Evolutionary conservation across 2,888 invertebrate genomes (phyloP).

Genomic region (Agrypnus murinus): DNA sequence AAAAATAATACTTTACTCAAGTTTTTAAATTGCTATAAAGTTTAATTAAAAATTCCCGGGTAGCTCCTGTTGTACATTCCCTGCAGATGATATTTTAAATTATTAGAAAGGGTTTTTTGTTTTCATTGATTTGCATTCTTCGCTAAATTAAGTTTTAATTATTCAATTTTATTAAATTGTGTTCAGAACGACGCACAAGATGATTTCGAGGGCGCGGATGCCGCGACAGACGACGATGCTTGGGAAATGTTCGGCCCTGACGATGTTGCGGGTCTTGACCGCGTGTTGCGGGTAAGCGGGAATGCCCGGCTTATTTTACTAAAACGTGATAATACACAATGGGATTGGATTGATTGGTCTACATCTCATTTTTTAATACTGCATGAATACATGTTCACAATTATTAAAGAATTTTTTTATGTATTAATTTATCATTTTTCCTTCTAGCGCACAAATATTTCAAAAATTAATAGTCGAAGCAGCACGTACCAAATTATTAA

Average conservation of each 20-base stretch:
- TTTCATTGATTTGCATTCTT: slow-evolving; percentile 18
- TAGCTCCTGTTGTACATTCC: not conserved
- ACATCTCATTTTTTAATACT: slow-evolving; percentile 24
- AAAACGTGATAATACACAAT: slow-evolving; percentile 43
- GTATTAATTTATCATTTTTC: slow-evolving; percentile 14
- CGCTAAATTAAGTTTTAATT: slow-evolving; percentile 27
- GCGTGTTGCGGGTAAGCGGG: slow-evolving; percentile 76
- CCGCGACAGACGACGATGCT: slow-evolving; percentile 75
- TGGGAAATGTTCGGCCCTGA: slow-evolving; percentile 77
- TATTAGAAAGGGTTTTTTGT: slow-evolving; percentile 18
- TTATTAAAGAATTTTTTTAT: not conserved
- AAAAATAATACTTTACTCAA: not conserved
- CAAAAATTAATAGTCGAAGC: slow-evolving; percentile 5
- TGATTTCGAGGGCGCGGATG: slow-evolving; percentile 76
- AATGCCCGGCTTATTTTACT: slow-evolving; percentile 46
- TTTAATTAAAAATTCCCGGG: slow-evolving; percentile 19
- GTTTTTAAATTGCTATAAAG: slow-evolving; percentile 1
- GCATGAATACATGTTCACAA: slow-evolving; percentile 31
- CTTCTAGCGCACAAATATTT: not conserved
- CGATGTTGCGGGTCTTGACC: slow-evolving; percentile 74
- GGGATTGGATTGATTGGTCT: slow-evolving; percentile 38
- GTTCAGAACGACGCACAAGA: slow-evolving; percentile 85
- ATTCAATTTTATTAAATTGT: slow-evolving; percentile 43
- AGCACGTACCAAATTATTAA: not conserved
- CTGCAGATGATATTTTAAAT: slow-evolving; percentile 5